Evolutionary conservation across 2,797 vertebrate genomes (phyloP).

Genomic region (Catamblyrhynchus diadema): DNA sequence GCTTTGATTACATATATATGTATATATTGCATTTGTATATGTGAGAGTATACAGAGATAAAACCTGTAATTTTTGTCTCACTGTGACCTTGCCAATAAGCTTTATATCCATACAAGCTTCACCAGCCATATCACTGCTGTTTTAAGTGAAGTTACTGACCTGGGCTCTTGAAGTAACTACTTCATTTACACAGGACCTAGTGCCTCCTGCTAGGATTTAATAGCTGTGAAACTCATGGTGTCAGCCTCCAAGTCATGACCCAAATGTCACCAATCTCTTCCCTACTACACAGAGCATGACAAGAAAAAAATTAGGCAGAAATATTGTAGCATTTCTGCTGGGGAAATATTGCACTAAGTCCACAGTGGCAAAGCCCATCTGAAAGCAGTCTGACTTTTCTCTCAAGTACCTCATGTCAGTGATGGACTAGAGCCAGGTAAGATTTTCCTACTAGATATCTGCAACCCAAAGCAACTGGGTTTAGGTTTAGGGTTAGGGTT

Average conservation of each 20-base stretch:
- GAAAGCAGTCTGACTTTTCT: background rate
- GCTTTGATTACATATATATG: background rate
- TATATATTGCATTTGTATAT: background rate
- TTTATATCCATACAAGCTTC: background rate
- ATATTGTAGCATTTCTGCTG: background rate
- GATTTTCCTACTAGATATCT: background rate
- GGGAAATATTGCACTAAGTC: background rate
- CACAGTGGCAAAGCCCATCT: background rate
- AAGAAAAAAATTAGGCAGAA: background rate
- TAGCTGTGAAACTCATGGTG: conserved; percentile 6
- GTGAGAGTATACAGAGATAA: background rate
- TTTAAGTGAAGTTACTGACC: background rate
- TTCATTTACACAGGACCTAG: background rate
- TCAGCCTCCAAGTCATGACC: background rate
- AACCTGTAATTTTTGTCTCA: background rate
- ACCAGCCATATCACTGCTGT: background rate
- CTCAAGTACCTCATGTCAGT: background rate
- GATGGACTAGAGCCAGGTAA: background rate
- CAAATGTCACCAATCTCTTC: background rate
- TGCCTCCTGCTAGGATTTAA: background rate
- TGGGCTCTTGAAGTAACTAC: background rate
- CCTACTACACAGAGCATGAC: background rate
- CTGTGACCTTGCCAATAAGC: background rate
- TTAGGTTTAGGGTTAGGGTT: no score
- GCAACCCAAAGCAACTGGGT: background rate